These are phyloP conservation scores for Creontiades dilutus DNA, from an alignment of 2,888 invertebrate species.

Conservation along the genomic window DNA sequence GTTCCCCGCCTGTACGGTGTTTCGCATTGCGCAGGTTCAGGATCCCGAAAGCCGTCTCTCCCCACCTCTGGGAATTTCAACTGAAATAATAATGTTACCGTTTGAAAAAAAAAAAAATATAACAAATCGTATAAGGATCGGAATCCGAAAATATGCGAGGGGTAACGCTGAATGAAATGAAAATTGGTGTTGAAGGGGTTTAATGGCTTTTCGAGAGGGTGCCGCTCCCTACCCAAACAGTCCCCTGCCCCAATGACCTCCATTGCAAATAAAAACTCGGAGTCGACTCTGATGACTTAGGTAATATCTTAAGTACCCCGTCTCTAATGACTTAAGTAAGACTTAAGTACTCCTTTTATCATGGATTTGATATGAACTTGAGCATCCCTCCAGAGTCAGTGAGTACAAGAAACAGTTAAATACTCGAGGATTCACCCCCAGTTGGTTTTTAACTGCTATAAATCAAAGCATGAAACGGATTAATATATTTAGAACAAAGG, in stretches of 20 bases:
- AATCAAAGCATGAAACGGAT: too few relatives aligned
- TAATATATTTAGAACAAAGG: too few relatives aligned
- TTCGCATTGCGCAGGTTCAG: constrained; percentile 36
- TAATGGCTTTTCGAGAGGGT: constrained; percentile 7
- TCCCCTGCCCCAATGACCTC: constrained; percentile 14
- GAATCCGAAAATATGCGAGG: neutral
- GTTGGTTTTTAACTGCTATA: too few relatives aligned
- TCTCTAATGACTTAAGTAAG: too few relatives aligned
- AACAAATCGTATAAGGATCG: neutral
- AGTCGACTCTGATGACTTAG: neutral
- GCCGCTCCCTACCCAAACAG: constrained; percentile 11
- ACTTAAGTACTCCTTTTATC: too few relatives aligned
- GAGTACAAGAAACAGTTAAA: too few relatives aligned
- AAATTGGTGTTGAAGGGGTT: neutral
- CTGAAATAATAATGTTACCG: neutral
- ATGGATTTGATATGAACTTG: too few relatives aligned
- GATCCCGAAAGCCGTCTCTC: neutral
- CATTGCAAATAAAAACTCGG: neutral
- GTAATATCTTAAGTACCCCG: neutral
- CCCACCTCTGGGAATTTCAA: neutral
- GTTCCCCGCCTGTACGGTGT: neutral
- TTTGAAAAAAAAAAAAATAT: neutral
- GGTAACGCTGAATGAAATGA: neutral
- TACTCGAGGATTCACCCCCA: too few relatives aligned
- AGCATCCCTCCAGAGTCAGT: too few relatives aligned